phyloP scores from a whole-genome alignment of 2,888 invertebrate genomes.

The Apodemia duryi region DNA sequence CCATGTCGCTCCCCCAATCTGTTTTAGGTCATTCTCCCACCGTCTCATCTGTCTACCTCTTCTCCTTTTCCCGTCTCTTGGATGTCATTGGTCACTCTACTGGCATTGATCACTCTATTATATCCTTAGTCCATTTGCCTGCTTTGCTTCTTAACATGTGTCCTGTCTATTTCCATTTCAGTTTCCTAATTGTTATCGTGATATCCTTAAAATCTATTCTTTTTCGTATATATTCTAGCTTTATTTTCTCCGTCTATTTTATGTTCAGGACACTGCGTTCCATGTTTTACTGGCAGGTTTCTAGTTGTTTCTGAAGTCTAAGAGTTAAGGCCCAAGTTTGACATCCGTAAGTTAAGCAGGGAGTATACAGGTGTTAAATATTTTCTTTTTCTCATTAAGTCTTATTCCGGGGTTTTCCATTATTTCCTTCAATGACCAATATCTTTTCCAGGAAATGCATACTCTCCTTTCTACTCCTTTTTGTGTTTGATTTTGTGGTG shows the following conservation, averaged over 20 bases:
- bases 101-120: neutral
- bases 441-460: neutral
- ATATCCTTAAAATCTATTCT: neutral
- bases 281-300: neutral
- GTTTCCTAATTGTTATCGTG: neutral
- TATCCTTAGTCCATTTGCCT: neutral
- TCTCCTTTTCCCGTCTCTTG: neutral
- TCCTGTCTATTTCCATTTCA: neutral
- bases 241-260: neutral
- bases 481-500: neutral
- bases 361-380: neutral
- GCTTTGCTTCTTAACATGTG: no score
- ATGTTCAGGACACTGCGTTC: neutral
- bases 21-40: neutral
- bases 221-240: neutral
- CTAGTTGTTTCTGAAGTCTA: neutral
- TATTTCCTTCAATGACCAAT: neutral
- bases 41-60: neutral
- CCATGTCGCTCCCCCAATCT: no score
- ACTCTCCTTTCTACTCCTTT: neutral
- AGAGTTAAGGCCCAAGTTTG: neutral
- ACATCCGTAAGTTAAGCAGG: neutral
- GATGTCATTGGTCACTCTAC: no score
- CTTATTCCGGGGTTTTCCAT: neutral
- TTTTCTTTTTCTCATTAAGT: neutral